Evolutionary conservation across 1,140 invertebrate species (phyloP).

Genomic region (Atta colombica): DNA sequence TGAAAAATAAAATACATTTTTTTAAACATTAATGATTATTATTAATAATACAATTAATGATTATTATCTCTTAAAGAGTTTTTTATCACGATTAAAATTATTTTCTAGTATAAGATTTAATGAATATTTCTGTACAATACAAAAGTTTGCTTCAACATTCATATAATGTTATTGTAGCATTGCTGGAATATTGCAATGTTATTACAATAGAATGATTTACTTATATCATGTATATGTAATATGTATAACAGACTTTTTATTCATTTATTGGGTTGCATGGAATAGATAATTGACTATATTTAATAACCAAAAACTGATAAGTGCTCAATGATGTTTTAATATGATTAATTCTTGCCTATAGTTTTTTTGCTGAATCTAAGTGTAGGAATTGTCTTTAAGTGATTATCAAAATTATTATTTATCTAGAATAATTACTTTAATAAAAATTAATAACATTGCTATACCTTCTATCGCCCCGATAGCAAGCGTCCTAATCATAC

Average conservation of each 20-base stretch:
- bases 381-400: neutral
- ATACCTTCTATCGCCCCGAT: conserved; percentile 89
- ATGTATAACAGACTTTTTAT: too few relatives aligned
- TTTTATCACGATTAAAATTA: neutral
- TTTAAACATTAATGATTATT: neutral
- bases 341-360: neutral
- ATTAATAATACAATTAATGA: neutral
- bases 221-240: too few relatives aligned
- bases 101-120: neutral
- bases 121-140: neutral
- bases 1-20: conserved; percentile 47
- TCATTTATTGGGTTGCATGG: too few relatives aligned
- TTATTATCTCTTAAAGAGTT: neutral
- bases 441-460: conserved; percentile 59
- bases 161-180: too few relatives aligned
- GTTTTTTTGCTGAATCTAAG: neutral
- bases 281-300: too few relatives aligned
- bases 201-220: too few relatives aligned
- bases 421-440: neutral
- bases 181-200: too few relatives aligned
- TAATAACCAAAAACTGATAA: too few relatives aligned
- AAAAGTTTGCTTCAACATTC: too few relatives aligned
- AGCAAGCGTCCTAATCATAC: conserved; percentile 88
- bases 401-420: conserved; percentile 21
- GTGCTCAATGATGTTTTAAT: neutral